A percentile compares a stretch with the other conserved stretches of the same genome.
phyloP scores from a whole-genome alignment of 2,888 invertebrate species.

The Ormyrus labotus region DNA sequence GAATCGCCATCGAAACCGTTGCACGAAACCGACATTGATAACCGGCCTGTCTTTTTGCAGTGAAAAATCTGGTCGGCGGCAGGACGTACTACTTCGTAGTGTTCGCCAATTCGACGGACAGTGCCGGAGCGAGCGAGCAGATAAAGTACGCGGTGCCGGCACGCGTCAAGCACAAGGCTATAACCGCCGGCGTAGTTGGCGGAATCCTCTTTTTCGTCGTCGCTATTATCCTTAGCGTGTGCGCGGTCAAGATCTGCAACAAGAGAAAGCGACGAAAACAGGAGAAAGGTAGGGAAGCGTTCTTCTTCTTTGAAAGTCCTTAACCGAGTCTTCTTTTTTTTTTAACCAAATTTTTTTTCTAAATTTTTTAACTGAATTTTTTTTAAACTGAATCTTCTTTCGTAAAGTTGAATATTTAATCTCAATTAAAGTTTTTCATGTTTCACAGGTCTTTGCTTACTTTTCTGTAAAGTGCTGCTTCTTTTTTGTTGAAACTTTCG shows the following conservation, averaged over 20 bases:
- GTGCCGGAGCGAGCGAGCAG: constrained; percentile 91
- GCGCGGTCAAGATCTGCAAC: constrained; percentile 98
- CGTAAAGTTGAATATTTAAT: no score
- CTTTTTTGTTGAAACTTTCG: not conserved
- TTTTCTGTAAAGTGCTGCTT: not conserved
- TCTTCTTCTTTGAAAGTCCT: not conserved
- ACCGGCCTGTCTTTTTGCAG: constrained; percentile 75
- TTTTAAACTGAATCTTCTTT: no score
- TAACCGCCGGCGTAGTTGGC: constrained; percentile 97
- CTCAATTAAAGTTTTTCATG: no score
- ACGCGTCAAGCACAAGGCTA: constrained; percentile 94
- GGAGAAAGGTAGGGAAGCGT: constrained; percentile 88
- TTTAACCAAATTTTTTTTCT: not conserved
- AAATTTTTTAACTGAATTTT: no score
- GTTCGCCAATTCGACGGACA: constrained; percentile 87
- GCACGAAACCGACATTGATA: no score
- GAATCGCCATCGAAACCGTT: no score
- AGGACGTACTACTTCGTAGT: constrained; percentile 95
- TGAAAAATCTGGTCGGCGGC: constrained; percentile 93
- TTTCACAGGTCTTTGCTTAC: no score
- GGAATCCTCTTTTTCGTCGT: constrained; percentile 98
- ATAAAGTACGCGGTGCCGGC: constrained; percentile 93
- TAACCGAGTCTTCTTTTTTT: not conserved
- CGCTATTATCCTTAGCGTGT: constrained; percentile 96
- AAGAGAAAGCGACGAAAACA: constrained; percentile 97